These are phyloP conservation scores for Pinctada fucata DNA, from an alignment of 2,888 invertebrate genomes.

Conservation along the genomic window DNA sequence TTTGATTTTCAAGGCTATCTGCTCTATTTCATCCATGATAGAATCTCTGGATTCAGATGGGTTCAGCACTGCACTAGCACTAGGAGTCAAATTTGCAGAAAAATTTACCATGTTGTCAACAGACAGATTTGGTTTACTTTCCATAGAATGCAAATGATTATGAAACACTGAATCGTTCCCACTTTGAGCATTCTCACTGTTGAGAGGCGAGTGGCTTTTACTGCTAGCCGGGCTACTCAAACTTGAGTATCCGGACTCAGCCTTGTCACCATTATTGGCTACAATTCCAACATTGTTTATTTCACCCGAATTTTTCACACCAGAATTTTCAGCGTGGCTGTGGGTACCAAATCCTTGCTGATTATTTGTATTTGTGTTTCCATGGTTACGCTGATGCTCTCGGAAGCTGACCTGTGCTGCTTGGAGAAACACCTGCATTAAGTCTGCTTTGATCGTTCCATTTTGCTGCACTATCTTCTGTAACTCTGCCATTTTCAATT, in stretches of 20 bases:
- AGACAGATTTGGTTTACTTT: conserved; percentile 39
- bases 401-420: conserved; percentile 69
- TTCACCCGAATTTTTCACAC: neutral
- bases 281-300: neutral
- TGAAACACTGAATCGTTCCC: neutral
- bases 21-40: conserved; percentile 7
- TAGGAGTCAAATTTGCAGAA: neutral
- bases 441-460: conserved; percentile 68
- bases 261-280: neutral
- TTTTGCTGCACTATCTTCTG: conserved; percentile 71
- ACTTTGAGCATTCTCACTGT: conserved; percentile 22
- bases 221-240: conserved; percentile 61
- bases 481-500: conserved; percentile 73
- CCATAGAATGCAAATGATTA: conserved; percentile 34
- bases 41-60: neutral
- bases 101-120: conserved; percentile 39
- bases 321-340: neutral
- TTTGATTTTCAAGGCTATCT: conserved; percentile 25
- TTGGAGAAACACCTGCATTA: conserved; percentile 70
- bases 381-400: conserved; percentile 59
- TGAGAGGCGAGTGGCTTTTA: conserved; percentile 58
- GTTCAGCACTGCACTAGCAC: neutral
- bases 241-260: conserved; percentile 62
- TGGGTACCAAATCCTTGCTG: conserved; percentile 21
- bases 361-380: conserved; percentile 44